Evolutionary conservation across 92 coral and sea anemone genomes (phyloP), one percentile per base, ranked within the genome.

Genomic region (Heteractis magnifica): DNA sequence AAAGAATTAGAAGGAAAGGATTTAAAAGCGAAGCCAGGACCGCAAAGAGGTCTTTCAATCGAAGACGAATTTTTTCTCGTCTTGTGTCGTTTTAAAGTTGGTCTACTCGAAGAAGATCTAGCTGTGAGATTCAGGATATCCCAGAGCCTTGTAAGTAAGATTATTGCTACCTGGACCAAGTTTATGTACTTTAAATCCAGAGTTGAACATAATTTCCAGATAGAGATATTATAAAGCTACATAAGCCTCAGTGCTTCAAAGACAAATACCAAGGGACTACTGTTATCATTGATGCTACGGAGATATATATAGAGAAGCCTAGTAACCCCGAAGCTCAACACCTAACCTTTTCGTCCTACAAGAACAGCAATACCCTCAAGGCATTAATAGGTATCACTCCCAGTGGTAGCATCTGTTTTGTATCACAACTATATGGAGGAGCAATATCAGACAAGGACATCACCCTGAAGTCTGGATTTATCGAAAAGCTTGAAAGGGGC

Each of bases 131-230:
- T 88, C 79, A 56, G 84, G 49, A 73, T 88, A 49, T 84, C 88
- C 52, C 88, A 88, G 84, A 79, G 91, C 56, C 81, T 88, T 79
- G 91, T 88, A 26, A 84, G 84, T 44, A 79, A 79, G 49, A 84
- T 88, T 34, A 73, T 86, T 52, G 65, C 51, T 49, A 86, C 89
- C 51, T 77, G 86, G 86, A 56, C 79, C 26, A 82, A 73, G 70
- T 74, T 65, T 34, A 34, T 73, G 65, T 82, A 53, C 41, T 53
- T 55, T 52, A 74, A 81, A 52, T 86, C 79, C 76, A 86, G 85
- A 87, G 62, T 56, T 86, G 58, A 78, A 83, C 79, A 81, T 87
- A 72, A 72, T 87, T 87, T 55, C 87, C 90, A 72, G 82, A 76
- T 41, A 79, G 75, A 77, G 76, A 88, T 59, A 75, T 79, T n/a